phyloP scores from a whole-genome alignment of 1,140 invertebrate species.

The Argopecten irradians region DNA sequence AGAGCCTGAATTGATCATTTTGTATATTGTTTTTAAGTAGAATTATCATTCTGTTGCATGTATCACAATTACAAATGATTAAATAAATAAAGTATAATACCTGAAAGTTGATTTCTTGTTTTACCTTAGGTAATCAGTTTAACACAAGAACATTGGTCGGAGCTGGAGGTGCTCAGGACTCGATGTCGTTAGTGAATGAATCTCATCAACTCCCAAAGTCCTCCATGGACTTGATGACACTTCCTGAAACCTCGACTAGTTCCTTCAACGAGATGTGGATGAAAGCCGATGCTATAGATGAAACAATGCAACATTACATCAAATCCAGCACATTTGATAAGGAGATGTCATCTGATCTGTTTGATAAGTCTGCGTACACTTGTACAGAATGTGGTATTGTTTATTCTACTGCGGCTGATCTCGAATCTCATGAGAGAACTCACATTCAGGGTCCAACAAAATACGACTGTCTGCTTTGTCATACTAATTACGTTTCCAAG shows the following conservation, averaged over 20 bases:
- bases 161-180: background rate
- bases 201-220: background rate
- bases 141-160: background rate
- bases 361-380: background rate
- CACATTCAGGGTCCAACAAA: background rate
- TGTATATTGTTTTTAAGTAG: too few species aligned
- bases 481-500: background rate
- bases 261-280: background rate
- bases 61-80: background rate
- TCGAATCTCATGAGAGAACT: slow-evolving; percentile 5
- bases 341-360: background rate
- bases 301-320: background rate
- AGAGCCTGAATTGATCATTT: too few species aligned
- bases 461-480: background rate
- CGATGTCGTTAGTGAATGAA: background rate
- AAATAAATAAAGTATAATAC: background rate
- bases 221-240: background rate
- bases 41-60: background rate
- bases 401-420: background rate
- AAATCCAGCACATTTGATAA: background rate
- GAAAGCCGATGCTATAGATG: background rate
- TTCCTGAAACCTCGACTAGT: background rate
- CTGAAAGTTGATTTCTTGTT: slow-evolving; percentile 11
- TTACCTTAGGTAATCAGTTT: background rate
- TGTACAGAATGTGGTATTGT: slow-evolving; percentile 2